Evolutionary conservation across 2,888 invertebrate species (phyloP), one percentile per base, ranked within the genome.

Genomic region (Amphipyra tragopoginis): DNA sequence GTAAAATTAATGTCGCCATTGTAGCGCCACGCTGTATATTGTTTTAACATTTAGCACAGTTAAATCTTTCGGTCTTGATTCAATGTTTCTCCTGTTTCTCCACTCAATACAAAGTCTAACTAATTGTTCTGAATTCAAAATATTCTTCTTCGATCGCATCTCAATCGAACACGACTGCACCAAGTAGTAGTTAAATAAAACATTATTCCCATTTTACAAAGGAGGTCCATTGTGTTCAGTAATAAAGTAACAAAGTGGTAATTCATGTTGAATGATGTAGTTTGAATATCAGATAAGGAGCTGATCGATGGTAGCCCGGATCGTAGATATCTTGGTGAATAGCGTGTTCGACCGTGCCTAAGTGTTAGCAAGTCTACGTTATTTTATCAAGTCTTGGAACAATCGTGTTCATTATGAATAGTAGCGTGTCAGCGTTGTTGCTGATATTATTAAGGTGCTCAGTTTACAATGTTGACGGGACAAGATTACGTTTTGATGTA

Each of bases 231-330:
- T 79, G 58, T 51, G 14, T 62, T 66, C 56, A 54, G 54, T 60
- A 68, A 68, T 66, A 66, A 61, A 65, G 56, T 70, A 68, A 80
- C 72, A 66, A 71, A 65, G 50, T 63, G 65, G 65, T 67, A 66
- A 71, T 79, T 81, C 77, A 71, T 66, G 72, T 71, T 77, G 75
- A 81, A 67, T 71, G 75, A 79, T 77, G 68, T 71, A 75, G 67
- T 81, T 74, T 67, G 56, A 71, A 72, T 72, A 79, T 72, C 77
- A 71, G 75, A 79, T 72, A 68, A 51, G 58, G 57, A 39, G 43
- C 57, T 77, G 79, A 79, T 75, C 65, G 81, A 79, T 74, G 77
- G 71, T 62, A 38, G 62, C 42, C 14, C 5, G 42, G 60, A 39
- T 50, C 40, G 59, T 62, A 59, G 66, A 60, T 70, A 77, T 65